Percentiles rank a stretch among this genome's conserved stretches.
phyloP scores from a whole-genome alignment of 2,888 invertebrate genomes.

The Thymelicus sylvestris region DNA sequence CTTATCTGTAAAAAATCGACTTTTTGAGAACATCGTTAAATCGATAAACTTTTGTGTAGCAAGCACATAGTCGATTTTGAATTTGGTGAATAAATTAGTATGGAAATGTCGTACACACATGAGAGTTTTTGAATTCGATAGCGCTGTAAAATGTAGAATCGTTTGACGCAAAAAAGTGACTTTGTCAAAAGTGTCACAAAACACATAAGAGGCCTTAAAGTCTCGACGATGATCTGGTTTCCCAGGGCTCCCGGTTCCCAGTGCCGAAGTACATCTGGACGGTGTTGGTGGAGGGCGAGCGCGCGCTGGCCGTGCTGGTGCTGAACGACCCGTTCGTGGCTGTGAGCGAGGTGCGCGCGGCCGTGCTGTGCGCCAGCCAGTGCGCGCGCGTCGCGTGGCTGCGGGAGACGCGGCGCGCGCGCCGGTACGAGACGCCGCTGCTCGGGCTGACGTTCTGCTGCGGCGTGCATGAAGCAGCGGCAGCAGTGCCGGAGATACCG shows the following conservation, averaged over 20 bases:
- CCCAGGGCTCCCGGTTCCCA: constrained; percentile 59
- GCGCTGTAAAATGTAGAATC: no score
- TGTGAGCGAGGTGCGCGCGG: constrained; percentile 70
- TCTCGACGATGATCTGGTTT: no score
- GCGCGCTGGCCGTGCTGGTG: constrained; percentile 62
- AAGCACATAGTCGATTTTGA: no score
- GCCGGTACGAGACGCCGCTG: constrained; percentile 69
- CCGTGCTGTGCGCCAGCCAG: constrained; percentile 71
- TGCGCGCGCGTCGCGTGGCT: constrained; percentile 68
- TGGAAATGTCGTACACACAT: no score
- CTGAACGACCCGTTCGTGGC: constrained; percentile 77
- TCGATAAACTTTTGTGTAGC: no score
- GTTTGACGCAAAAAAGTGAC: no score
- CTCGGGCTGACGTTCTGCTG: constrained; percentile 76
- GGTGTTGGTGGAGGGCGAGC: constrained; percentile 54
- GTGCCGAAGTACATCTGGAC: constrained; percentile 74
- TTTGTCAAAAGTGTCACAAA: no score
- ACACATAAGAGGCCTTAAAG: no score
- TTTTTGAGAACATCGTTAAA: no score
- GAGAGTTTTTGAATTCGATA: no score
- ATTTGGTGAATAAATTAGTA: no score
- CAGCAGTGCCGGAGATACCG: constrained; percentile 59
- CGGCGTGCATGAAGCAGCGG: constrained; percentile 57
- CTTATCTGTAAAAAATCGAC: no score
- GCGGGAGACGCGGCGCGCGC: constrained; percentile 52